Evolutionary conservation across 2,888 invertebrate genomes (phyloP).

Genomic region (Therioaphis trifolii): DNA sequence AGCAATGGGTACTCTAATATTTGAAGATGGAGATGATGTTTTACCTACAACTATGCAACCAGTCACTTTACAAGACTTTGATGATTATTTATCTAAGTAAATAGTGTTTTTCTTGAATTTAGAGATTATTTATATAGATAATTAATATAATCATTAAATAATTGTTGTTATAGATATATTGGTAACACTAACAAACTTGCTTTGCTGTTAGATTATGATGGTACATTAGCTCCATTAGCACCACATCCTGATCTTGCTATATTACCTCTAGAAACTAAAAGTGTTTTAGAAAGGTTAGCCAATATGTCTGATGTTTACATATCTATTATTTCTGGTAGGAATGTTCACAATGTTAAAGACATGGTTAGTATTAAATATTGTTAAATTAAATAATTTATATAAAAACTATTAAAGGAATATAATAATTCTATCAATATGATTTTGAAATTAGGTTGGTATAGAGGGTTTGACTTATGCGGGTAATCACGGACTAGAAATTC

Average conservation of each 20-base stretch:
- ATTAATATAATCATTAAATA: neutral
- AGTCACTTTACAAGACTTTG: constrained; percentile 90
- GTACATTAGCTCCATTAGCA: constrained; percentile 88
- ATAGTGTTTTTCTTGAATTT: constrained; percentile 65
- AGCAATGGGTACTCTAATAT: constrained; percentile 82
- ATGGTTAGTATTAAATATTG: constrained; percentile 81
- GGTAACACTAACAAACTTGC: constrained; percentile 88
- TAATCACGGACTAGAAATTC: constrained; percentile 87
- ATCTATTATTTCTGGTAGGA: constrained; percentile 86
- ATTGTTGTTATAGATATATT: constrained; percentile 75
- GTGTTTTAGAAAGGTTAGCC: constrained; percentile 83
- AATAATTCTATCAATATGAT: constrained; percentile 31
- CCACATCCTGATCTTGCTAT: constrained; percentile 91
- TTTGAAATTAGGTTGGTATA: constrained; percentile 77
- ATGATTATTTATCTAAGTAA: constrained; percentile 87
- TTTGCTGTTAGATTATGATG: constrained; percentile 86
- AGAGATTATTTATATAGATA: no score
- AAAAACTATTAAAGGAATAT: neutral
- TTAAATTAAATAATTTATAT: constrained; percentile 66
- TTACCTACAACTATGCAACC: constrained; percentile 89
- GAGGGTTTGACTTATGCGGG: constrained; percentile 92
- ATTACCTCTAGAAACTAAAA: constrained; percentile 84
- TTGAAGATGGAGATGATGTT: constrained; percentile 82
- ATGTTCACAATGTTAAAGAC: constrained; percentile 86
- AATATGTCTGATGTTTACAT: constrained; percentile 89